phyloP scores from a whole-genome alignment of 2,888 invertebrate genomes.

The Thumatha senex region DNA sequence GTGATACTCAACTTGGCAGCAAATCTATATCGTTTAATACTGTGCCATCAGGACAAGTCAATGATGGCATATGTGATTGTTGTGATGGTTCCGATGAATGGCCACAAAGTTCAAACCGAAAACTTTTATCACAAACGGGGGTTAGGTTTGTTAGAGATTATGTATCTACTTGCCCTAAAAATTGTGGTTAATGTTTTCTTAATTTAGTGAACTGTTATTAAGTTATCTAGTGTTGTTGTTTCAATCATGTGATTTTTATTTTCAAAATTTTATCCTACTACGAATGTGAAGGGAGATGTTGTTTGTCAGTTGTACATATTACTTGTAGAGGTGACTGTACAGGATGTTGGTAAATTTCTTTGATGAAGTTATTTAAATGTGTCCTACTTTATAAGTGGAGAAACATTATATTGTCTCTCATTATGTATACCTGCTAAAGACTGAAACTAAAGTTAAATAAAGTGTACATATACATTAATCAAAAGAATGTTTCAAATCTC shows the following conservation, averaged over 20 bases:
- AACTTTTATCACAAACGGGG: constrained; percentile 61
- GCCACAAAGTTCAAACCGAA: constrained; percentile 49
- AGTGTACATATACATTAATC: constrained; percentile 17
- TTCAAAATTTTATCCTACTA: neutral
- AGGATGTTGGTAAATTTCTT: neutral
- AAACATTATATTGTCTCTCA: constrained; percentile 4
- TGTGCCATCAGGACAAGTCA: constrained; percentile 90
- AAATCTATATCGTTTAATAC: constrained; percentile 61
- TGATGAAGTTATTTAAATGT: neutral
- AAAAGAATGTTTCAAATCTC: neutral
- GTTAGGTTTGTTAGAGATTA: constrained; percentile 56
- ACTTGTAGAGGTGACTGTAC: constrained; percentile 2
- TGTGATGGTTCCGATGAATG: constrained; percentile 97
- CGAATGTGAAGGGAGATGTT: constrained; percentile 1
- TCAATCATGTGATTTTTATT: neutral
- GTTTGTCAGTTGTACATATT: constrained; percentile 28
- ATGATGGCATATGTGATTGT: constrained; percentile 97
- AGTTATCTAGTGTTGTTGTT: neutral
- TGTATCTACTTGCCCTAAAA: constrained; percentile 60
- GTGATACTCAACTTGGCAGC: constrained; percentile 82
- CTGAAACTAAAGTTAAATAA: constrained; percentile 30
- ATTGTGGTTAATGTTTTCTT: constrained; percentile 12
- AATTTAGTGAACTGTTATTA: neutral
- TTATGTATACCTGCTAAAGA: constrained; percentile 25
- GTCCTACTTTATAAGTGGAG: neutral